These are phyloP conservation scores for Holothuria leucospilota DNA, from an alignment of 53 echinoderm and acorn worm species.

Conservation along the genomic window DNA sequence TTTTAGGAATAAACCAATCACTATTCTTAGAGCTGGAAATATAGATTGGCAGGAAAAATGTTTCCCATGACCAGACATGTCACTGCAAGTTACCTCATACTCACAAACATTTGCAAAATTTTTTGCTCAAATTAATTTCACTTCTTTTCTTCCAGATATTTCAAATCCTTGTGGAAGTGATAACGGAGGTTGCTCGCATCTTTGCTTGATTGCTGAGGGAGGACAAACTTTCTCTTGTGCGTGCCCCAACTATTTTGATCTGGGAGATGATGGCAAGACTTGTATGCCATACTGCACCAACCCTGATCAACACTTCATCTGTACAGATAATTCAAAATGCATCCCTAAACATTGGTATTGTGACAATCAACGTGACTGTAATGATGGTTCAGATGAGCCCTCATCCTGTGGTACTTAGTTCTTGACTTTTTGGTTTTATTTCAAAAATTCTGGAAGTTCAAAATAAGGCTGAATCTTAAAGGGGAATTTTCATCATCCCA, in stretches of 20 bases:
- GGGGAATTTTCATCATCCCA: no score
- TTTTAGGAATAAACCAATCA: no score
- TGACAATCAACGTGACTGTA: constrained; percentile 77
- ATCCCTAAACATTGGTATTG: constrained; percentile 91
- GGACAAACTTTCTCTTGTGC: constrained; percentile 71
- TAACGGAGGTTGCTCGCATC: constrained; percentile 89
- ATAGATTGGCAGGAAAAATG: no score
- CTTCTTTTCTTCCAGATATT: constrained; percentile 48
- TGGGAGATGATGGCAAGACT: constrained; percentile 42
- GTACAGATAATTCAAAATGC: constrained; percentile 75
- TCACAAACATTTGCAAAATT: no score
- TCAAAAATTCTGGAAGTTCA: neutral
- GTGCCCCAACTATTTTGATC: constrained; percentile 81
- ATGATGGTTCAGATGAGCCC: constrained; percentile 86
- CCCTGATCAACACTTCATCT: constrained; percentile 60
- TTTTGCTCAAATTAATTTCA: neutral
- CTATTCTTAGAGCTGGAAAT: no score
- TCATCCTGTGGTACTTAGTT: constrained; percentile 70
- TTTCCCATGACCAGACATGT: no score
- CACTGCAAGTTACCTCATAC: no score
- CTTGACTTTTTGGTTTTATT: neutral
- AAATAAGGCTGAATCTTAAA: neutral
- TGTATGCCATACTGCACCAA: constrained; percentile 70
- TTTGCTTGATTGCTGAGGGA: constrained; percentile 79
- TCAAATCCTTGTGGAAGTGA: constrained; percentile 78